These are phyloP conservation scores for Conopomorpha cramerella DNA, from an alignment of 1,140 invertebrate genomes.

Conservation along the genomic window DNA sequence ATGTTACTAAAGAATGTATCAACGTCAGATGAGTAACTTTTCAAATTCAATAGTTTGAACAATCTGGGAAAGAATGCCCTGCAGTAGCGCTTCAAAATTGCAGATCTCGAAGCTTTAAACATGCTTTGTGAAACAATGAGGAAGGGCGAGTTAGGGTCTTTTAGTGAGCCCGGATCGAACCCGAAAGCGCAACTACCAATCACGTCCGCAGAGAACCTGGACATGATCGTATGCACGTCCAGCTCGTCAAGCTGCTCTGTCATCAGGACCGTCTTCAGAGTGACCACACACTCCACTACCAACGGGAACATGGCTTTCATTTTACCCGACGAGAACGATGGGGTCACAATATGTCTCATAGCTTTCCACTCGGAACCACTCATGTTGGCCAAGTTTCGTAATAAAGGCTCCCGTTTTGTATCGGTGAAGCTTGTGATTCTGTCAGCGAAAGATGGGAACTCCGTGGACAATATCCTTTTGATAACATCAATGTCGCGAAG, in stretches of 20 bases:
- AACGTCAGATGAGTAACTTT: constrained; percentile 31
- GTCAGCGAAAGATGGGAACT: constrained; percentile 51
- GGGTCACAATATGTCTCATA: constrained; percentile 42
- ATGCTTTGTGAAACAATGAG: constrained; percentile 45
- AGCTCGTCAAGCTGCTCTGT: constrained; percentile 20
- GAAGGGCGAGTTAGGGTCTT: constrained; percentile 41
- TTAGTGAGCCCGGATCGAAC: constrained; percentile 36
- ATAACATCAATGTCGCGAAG: constrained; percentile 50
- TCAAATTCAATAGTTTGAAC: constrained; percentile 44
- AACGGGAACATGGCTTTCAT: constrained; percentile 58
- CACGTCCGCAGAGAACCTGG: constrained; percentile 42
- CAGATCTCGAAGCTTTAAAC: constrained; percentile 31
- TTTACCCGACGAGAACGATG: constrained; percentile 54
- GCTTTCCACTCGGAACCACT: constrained; percentile 53
- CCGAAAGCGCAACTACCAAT: constrained; percentile 52
- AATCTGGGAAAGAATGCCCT: constrained; percentile 37
- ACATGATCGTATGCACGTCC: constrained; percentile 35
- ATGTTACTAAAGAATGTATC: constrained; percentile 41
- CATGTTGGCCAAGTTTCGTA: constrained; percentile 47
- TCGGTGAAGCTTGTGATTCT: constrained; percentile 42
- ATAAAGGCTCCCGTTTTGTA: constrained; percentile 39
- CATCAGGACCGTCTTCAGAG: constrained; percentile 22
- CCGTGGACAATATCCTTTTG: constrained; percentile 49
- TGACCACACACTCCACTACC: constrained; percentile 35
- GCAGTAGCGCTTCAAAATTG: constrained; percentile 43